phyloP scores from a whole-genome alignment of 2,113 vertebrate species.

The Todiramphus saurophagus region DNA sequence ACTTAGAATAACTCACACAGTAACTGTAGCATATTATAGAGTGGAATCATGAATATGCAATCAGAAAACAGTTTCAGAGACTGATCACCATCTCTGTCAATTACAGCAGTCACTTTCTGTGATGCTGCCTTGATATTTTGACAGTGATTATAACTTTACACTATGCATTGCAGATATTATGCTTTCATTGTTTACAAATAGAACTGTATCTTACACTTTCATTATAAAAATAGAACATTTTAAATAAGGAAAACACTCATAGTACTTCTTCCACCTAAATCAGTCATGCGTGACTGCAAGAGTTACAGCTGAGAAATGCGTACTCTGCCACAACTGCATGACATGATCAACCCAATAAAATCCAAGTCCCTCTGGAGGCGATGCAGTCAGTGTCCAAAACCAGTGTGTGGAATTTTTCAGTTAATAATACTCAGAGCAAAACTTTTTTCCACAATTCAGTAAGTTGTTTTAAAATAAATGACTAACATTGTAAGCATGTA shows the following conservation, averaged over 20 bases:
- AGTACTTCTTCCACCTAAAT: slow-evolving; percentile 49
- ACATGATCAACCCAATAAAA: background rate
- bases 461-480: background rate
- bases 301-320: background rate
- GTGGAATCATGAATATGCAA: slow-evolving; percentile 79
- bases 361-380: background rate
- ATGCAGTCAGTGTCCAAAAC: background rate
- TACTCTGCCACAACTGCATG: background rate
- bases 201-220: slow-evolving; percentile 52
- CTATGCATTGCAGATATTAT: slow-evolving; percentile 66
- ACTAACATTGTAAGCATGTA: background rate
- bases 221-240: slow-evolving; percentile 36
- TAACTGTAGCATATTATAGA: slow-evolving; percentile 65
- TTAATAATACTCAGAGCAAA: background rate
- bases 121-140: slow-evolving; percentile 70
- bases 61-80: slow-evolving; percentile 68
- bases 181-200: slow-evolving; percentile 77
- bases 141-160: slow-evolving; percentile 77
- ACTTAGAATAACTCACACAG: slow-evolving; percentile 68
- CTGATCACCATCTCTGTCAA: slow-evolving; percentile 75
- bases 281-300: background rate
- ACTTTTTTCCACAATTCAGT: background rate
- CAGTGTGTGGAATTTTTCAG: background rate
- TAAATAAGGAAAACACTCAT: slow-evolving; percentile 62
- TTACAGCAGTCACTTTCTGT: slow-evolving; percentile 68